These are phyloP conservation scores for Pantherophis alleghaniensis DNA, from an alignment of 2,797 vertebrate genomes.

Conservation along the genomic window DNA sequence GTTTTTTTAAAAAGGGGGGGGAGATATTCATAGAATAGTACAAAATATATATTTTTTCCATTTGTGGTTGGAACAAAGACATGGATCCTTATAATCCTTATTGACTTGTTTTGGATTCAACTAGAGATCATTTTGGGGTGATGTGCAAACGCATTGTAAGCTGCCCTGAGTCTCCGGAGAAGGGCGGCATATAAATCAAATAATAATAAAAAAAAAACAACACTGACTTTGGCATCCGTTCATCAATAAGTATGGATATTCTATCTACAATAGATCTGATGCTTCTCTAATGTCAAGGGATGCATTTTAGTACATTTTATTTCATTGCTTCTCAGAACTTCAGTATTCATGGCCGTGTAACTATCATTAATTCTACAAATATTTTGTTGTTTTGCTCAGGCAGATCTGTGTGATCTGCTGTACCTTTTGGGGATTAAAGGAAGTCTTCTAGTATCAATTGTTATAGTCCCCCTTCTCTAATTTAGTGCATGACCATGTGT, in stretches of 20 bases:
- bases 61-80: not conserved
- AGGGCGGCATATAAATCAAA: too few species aligned
- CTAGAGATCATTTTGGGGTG: not conserved
- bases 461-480: slow-evolving; percentile 40
- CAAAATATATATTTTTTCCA: not conserved
- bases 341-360: not conserved
- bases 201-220: too few species aligned
- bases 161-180: too few species aligned
- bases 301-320: not conserved
- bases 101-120: not conserved
- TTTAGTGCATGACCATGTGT: slow-evolving; percentile 39
- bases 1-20: not conserved
- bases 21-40: not conserved
- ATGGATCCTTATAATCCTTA: not conserved
- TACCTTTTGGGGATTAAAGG: slow-evolving; percentile 40
- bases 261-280: not conserved
- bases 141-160: not conserved
- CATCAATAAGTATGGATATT: not conserved
- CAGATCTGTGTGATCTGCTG: slow-evolving; percentile 9
- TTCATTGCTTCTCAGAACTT: not conserved
- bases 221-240: not conserved
- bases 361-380: slow-evolving; percentile 24
- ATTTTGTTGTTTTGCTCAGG: slow-evolving; percentile 7
- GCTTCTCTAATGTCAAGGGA: not conserved
- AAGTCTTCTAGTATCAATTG: not conserved